phyloP scores from a whole-genome alignment of 2,888 invertebrate species.

The Tachina fera region DNA sequence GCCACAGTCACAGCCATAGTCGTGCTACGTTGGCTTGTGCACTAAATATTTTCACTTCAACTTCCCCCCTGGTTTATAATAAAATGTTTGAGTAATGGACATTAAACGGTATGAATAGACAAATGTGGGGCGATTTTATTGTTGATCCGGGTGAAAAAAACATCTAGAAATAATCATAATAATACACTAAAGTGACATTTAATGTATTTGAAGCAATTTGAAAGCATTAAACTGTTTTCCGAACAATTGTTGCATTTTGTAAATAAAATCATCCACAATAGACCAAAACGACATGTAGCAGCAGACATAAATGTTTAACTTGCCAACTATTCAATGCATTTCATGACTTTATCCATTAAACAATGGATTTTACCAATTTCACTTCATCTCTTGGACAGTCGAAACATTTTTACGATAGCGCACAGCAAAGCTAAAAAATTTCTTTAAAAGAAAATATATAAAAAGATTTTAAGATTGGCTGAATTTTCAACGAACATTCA shows the following conservation, averaged over 20 bases:
- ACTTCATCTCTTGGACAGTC: slow-evolving; percentile 53
- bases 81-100: slow-evolving; percentile 24
- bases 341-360: slow-evolving; percentile 66
- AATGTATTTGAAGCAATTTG: slow-evolving; percentile 50
- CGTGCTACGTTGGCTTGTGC: too few species aligned
- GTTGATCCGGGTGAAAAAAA: slow-evolving; percentile 3
- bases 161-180: slow-evolving; percentile 54
- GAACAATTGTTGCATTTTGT: slow-evolving; percentile 67
- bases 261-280: slow-evolving; percentile 65
- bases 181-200: slow-evolving; percentile 55
- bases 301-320: slow-evolving; percentile 55
- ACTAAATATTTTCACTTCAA: background rate
- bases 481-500: slow-evolving; percentile 41
- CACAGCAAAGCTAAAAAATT: slow-evolving; percentile 1
- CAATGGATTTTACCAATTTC: slow-evolving; percentile 61
- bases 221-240: slow-evolving; percentile 49
- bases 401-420: background rate
- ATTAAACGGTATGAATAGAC: background rate
- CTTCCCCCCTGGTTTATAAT: background rate
- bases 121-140: background rate
- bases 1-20: background rate
- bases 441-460: background rate
- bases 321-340: slow-evolving; percentile 60
- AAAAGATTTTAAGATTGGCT: slow-evolving; percentile 19
- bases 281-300: slow-evolving; percentile 60